Evolutionary conservation across 2,797 vertebrate genomes (phyloP), one percentile per base, ranked within the genome.

Genomic region (Brotula barbata): DNA sequence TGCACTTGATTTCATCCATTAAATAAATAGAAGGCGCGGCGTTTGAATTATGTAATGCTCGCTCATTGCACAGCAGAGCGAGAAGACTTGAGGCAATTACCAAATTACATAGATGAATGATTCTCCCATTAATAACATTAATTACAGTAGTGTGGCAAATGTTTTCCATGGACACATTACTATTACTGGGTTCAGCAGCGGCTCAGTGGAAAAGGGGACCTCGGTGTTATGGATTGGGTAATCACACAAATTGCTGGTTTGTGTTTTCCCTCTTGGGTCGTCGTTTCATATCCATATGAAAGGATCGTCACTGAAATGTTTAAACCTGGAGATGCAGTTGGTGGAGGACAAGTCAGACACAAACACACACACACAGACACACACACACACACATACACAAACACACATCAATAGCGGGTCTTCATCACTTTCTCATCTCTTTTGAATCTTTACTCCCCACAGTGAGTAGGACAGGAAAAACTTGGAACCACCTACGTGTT

Each of bases 41-140:
- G 56, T 75, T 73, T 85, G 81, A 83, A 84, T 87, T 84, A 88
- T 89, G 81, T 81, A 83, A 85, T 41, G 42, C 53, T 68, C 58
- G 75, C 73, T 75, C 77, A 50, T 36, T 14, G 67, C n/a, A n/a
- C n/a, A n/a, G n/a, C n/a, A n/a, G n/a, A n/a, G n/a, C n/a, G n/a
- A n/a, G n/a, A n/a, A 67, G 73, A 85, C 58, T 75, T 65, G 66
- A 58, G 65, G 77, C 77, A 85, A 85, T 85, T 77, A 84, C 75
- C 65, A 74, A 65, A 84, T 81, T 76, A 84, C 73, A 83, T 74
- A 73, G 74, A 59, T n/a, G 15, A 73, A 74, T 25, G 45, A 80
- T 76, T 81, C 47, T 41, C 58, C 73, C 76, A 85, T 85, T 81
- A 82, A 85, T 86, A 76, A 77, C 57, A 85, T 72, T 84, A 80